These are phyloP conservation scores for Vulpes lagopus DNA, from an alignment of 2,113 vertebrate species.

Conservation along the genomic window DNA sequence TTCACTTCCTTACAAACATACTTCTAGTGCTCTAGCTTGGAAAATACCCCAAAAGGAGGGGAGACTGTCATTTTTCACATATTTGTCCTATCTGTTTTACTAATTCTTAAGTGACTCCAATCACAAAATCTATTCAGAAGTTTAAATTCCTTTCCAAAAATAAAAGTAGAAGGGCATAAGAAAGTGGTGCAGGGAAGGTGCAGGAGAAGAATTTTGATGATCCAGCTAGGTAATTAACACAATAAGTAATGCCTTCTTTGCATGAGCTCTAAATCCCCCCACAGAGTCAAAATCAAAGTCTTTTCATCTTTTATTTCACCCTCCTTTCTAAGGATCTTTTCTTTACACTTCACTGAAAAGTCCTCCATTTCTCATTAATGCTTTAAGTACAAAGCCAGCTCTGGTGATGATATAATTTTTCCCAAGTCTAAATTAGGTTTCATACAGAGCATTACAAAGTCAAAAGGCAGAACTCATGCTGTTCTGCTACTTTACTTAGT, in stretches of 20 bases:
- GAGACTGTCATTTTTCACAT: background rate
- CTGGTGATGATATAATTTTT: constrained; percentile 49
- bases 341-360: constrained; percentile 66
- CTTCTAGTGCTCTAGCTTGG: background rate
- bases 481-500: constrained; percentile 52
- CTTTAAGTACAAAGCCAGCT: constrained; percentile 67
- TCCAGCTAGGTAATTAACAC: constrained; percentile 45
- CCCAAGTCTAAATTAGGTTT: constrained; percentile 74
- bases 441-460: constrained; percentile 47
- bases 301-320: constrained; percentile 33
- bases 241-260: background rate
- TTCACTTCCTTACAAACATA: background rate
- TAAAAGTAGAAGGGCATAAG: background rate
- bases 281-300: constrained; percentile 59
- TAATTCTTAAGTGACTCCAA: background rate
- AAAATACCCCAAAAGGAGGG: background rate
- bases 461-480: constrained; percentile 41
- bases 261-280: constrained; percentile 5
- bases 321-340: constrained; percentile 48
- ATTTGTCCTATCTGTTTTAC: background rate
- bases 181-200: background rate
- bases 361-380: constrained; percentile 70
- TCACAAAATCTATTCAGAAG: background rate
- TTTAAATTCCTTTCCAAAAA: constrained; percentile 41
- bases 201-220: background rate